These are phyloP conservation scores for Strix uralensis DNA, from an alignment of 2,113 vertebrate genomes.

Conservation along the genomic window DNA sequence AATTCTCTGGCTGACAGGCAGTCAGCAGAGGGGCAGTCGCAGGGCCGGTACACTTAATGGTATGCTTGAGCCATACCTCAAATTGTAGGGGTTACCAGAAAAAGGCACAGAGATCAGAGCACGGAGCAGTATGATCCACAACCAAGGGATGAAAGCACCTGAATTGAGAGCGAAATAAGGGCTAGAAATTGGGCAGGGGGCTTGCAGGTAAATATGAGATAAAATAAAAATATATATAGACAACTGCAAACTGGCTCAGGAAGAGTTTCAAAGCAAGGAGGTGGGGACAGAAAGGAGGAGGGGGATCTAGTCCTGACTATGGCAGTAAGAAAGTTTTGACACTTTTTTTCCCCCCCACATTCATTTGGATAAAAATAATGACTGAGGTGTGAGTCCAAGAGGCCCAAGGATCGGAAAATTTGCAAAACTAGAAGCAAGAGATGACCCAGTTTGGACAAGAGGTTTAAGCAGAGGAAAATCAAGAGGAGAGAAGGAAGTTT, in stretches of 20 bases:
- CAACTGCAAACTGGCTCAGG: neutral
- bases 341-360: rapidly evolving
- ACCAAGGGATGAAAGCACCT: neutral
- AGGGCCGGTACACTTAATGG: neutral
- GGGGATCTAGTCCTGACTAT: neutral
- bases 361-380: neutral
- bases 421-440: neutral
- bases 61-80: neutral
- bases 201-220: neutral
- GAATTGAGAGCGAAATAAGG: neutral
- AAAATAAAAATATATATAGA: neutral
- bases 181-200: neutral
- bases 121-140: neutral
- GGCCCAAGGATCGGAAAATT: neutral
- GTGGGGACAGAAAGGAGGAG: neutral
- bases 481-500: neutral
- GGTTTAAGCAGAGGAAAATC: slow-evolving; percentile 14
- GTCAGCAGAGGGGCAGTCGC: neutral
- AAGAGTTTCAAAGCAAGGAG: neutral
- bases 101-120: neutral
- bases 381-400: neutral
- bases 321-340: neutral
- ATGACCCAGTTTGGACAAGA: neutral
- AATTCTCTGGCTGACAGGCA: neutral
- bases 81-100: neutral